Conservation (phyloP, 2,888 invertebrate species). For the Melanargia galathea region DNA sequence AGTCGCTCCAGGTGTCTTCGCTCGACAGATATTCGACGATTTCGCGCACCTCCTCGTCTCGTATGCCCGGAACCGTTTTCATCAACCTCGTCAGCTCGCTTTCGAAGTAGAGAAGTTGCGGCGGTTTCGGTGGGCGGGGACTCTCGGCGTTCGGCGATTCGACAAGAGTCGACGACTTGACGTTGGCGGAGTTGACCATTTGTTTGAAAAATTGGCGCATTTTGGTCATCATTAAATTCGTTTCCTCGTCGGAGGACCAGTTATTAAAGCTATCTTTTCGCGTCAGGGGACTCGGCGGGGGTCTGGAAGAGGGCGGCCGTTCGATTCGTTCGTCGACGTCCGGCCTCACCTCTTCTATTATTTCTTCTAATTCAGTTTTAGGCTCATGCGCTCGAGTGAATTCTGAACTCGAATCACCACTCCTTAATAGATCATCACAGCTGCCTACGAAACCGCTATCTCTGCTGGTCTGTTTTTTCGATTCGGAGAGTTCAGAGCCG, state of each 20-base stretch:
- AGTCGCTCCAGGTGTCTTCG: constrained; percentile 96
- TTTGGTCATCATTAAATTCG: constrained; percentile 97
- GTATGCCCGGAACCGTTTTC: constrained; percentile 96
- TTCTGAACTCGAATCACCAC: constrained; percentile 81
- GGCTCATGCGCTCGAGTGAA: constrained; percentile 77
- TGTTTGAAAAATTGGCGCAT: constrained; percentile 96
- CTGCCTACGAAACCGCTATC: constrained; percentile 95
- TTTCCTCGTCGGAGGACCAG: constrained; percentile 97
- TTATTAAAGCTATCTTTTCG: constrained; percentile 96
- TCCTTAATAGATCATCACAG: constrained; percentile 91
- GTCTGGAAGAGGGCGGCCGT: constrained; percentile 77
- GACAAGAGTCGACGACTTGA: constrained; percentile 76
- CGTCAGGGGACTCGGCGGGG: constrained; percentile 83
- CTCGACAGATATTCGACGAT: constrained; percentile 96
- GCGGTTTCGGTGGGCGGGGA: constrained; percentile 87
- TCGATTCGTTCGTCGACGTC: constrained; percentile 77
- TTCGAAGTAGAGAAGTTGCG: constrained; percentile 94
- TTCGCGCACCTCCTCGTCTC: constrained; percentile 94
- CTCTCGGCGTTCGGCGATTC: constrained; percentile 82
- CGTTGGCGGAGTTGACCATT: constrained; percentile 87
- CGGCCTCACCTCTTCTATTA: constrained; percentile 82
- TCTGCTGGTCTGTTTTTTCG: constrained; percentile 90
- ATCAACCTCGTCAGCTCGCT: constrained; percentile 93
- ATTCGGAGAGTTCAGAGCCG: constrained; percentile 82
- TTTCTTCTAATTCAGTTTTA: constrained; percentile 82